Conservation (phyloP, 2,113 vertebrate species). For the Sminthopsis crassicaudata region DNA sequence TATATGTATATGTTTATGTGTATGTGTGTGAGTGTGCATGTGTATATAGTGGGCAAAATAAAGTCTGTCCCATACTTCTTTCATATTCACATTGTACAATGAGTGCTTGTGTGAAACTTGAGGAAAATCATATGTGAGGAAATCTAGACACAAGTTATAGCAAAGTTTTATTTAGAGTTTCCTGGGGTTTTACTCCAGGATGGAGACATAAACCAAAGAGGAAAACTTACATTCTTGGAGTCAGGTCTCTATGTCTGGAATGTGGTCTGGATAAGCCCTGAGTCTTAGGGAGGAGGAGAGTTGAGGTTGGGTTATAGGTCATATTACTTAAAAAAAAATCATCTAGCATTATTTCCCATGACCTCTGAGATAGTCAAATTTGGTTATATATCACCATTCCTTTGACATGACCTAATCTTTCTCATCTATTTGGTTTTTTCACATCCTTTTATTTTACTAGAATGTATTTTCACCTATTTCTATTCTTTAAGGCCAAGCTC, state of each 20-base stretch:
- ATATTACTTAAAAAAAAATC: background rate
- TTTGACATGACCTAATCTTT: background rate
- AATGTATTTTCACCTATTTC: background rate
- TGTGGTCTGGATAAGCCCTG: background rate
- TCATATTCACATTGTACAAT: background rate
- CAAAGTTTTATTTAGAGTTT: background rate
- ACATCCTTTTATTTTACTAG: background rate
- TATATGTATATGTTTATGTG: no score
- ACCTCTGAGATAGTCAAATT: background rate
- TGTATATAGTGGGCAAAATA: background rate
- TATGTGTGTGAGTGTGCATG: no score
- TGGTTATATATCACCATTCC: background rate
- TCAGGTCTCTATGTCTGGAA: background rate
- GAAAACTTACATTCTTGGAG: background rate
- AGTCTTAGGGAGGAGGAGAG: background rate
- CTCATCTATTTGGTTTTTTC: background rate
- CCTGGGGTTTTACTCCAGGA: background rate
- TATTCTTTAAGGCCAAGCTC: background rate
- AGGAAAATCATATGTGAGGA: background rate
- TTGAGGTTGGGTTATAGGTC: background rate
- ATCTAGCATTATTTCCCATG: background rate
- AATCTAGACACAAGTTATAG: background rate
- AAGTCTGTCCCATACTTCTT: background rate
- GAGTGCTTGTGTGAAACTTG: background rate
- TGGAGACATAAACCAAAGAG: background rate